Evolutionary conservation across 2,888 invertebrate genomes (phyloP), one percentile per base, ranked within the genome.

Genomic region (Julus scanicus): DNA sequence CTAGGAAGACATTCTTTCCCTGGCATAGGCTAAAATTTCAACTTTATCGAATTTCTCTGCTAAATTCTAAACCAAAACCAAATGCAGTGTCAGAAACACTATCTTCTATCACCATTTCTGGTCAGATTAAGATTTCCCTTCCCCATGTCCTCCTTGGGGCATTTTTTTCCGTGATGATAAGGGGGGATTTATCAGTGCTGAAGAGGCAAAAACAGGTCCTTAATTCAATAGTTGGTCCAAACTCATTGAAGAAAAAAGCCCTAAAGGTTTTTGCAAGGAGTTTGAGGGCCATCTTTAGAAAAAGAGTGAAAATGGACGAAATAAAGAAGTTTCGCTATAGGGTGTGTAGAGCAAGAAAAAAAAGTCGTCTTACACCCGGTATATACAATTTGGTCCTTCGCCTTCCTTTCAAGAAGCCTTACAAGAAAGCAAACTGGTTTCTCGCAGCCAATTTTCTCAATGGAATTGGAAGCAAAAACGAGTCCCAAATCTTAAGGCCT

Each of bases 211-310:
- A 71, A 71, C 29, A 71, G 71, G 71, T 71, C 71, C 71, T 71
- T 29, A 29, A 71, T 71, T 71, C 71, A 71, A 71, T 29, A 29
- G 29, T 71, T 71, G 71, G 71, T n/a, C 63, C n/a, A 20, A 63
- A 8, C 63, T 63, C 71, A 20, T 6, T 8, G 71, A 53, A 71
- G 71, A 11, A 71, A 71, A 71, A 71, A 71, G 71, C 29, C 71
- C 71, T 71, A 29, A 29, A 71, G 63, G 63, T 63, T 20, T 63
- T 63, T 17, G 5, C 63, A 2, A 63, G 29, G 29, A 8, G 29
- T 71, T 71, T 29, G 71, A 71, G 71, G 71, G 71, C 29, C 71
- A 29, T 71, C 71, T 71, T 71, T 71, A 71, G 71, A 71, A 71
- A 71, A 63, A 71, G 29, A 71, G 11, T 71, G 29, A 71, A 71